phyloP scores from a whole-genome alignment of 2,888 invertebrate species.

The Tachina lurida region DNA sequence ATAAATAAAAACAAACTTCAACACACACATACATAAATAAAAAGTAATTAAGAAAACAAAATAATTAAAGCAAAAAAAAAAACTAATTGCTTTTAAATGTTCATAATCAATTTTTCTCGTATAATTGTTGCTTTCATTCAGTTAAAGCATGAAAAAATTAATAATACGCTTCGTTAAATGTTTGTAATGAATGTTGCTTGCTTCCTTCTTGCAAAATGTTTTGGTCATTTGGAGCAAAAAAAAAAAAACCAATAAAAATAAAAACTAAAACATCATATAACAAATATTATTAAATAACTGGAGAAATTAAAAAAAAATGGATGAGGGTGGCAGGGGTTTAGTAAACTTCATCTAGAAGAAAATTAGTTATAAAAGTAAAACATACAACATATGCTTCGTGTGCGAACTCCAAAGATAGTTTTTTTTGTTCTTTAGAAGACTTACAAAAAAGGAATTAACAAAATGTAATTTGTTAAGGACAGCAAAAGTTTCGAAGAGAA shows the following conservation, averaged over 20 bases:
- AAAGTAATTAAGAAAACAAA: not conserved
- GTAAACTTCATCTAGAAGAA: slow-evolving; percentile 9
- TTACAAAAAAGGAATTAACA: not conserved
- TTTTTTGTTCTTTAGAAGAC: not conserved
- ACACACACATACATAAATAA: not conserved
- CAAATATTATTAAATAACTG: slow-evolving; percentile 23
- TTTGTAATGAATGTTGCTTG: not conserved
- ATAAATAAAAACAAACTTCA: not conserved
- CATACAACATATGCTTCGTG: not conserved
- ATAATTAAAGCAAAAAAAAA: not conserved
- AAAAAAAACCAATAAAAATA: not conserved
- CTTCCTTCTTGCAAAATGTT: not conserved
- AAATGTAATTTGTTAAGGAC: not conserved
- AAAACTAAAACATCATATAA: not conserved
- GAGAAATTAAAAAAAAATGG: slow-evolving; percentile 5
- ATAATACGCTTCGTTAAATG: slow-evolving; percentile 54
- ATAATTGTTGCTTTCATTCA: slow-evolving; percentile 48
- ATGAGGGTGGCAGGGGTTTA: no score
- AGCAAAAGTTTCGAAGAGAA: not conserved
- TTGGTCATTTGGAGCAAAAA: not conserved
- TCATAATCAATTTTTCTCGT: slow-evolving; percentile 45
- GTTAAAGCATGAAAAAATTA: slow-evolving; percentile 36
- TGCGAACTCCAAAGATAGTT: not conserved
- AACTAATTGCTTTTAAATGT: slow-evolving; percentile 50
- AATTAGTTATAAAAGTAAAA: slow-evolving; percentile 16